Base-by-base conservation (phyloP, 1,140 invertebrate species). In the Drosophila grimshawi region DNA sequence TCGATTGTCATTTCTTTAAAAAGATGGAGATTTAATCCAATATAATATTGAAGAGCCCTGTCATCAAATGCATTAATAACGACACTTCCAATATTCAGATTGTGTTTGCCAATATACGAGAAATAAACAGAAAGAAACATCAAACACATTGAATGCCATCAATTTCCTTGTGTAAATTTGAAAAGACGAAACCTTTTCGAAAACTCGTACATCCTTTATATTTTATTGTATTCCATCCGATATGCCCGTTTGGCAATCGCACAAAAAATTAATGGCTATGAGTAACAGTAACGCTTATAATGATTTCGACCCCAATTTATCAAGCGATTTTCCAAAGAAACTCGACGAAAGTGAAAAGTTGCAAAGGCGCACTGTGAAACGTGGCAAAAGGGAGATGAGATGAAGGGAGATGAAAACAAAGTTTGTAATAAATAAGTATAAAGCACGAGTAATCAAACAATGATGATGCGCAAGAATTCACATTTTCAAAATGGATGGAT, bases 381-480 rank as follows among this genome's bases (percentile, higher is more conserved):
- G 10, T 45, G 6, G 33, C 37, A 19, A 67, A 59, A 35, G 10
- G 5, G 11, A 65, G 65, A 52, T 19, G 19, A 19, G 19, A 19
- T 19, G 7, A 68, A 67, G 41, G 61, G 68, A 83, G 68, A 69
- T 68, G 79, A 68, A 79, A 80, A 61, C 68, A 86, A 77, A 85
- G 70, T 77, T 77, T 56, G 41, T 59, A 72, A 62, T 49, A 67
- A 52, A 37, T 63, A 51, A 37, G 51, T 46, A 88, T 90, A 90
- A 86, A 76, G 85, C 76, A 86, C 81, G 81, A 91, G 69, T 80
- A 74, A 91, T 91, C 89, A 91, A 91, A 83, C 88, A 91, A 91
- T 91, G 88, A 91, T 91, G 88, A 88, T 91, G 88, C 81, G 89
- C 88, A 85, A 85, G 80, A 91, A 88, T 89, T 85, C 88, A 88